Conservation (phyloP, 2,797 vertebrate genomes). For the Oophaga sylvatica region DNA sequence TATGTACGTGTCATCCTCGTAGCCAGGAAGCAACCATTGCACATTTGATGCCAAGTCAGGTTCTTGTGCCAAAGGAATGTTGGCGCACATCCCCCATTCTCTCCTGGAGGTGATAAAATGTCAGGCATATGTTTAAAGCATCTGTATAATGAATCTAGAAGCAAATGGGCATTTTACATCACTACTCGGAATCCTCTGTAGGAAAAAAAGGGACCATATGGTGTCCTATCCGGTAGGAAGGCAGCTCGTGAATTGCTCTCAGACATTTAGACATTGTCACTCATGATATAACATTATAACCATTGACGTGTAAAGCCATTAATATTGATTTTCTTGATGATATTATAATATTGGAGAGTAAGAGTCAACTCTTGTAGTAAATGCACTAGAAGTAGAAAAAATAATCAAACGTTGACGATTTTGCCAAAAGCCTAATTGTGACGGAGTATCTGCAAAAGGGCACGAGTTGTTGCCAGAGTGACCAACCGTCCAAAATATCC, state of each 20-base stretch:
- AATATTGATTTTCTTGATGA: too few species aligned
- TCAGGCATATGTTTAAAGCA: constrained; percentile 40
- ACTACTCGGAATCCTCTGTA: constrained; percentile 3
- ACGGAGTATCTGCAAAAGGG: too few species aligned
- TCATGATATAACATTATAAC: not conserved
- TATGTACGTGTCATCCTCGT: not conserved
- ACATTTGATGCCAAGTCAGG: constrained; percentile 21
- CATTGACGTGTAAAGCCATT: too few species aligned
- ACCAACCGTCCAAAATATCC: too few species aligned
- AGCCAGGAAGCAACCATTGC: not conserved
- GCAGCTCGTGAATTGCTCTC: not conserved
- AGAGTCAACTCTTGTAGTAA: too few species aligned
- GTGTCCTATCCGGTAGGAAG: not conserved
- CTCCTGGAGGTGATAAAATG: constrained; percentile 6
- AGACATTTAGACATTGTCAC: not conserved
- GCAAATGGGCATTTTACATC: constrained; percentile 11
- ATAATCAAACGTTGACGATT: too few species aligned
- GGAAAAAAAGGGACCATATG: constrained; percentile 1
- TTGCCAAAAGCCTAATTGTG: too few species aligned
- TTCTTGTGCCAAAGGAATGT: constrained; percentile 26
- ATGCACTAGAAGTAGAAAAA: too few species aligned
- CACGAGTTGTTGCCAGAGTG: too few species aligned
- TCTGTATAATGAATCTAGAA: constrained; percentile 42
- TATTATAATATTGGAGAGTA: too few species aligned
- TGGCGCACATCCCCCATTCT: constrained; percentile 19